Conservation (phyloP, 2,113 vertebrate genomes). For the Glareola pratincola region DNA sequence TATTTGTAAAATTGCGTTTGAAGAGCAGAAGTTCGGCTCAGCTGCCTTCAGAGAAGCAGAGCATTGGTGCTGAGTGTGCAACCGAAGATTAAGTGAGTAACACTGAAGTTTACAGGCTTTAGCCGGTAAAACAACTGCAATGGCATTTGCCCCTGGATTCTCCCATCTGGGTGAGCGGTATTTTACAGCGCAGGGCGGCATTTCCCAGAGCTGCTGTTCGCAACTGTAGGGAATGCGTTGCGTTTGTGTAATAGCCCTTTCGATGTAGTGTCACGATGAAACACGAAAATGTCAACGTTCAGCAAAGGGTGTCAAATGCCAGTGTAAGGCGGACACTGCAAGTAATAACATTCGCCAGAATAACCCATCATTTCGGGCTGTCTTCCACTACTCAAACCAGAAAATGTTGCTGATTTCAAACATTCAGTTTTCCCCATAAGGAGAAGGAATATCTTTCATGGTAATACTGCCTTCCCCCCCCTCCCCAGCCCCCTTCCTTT, state of each 20-base stretch:
- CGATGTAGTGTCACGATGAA: rapidly evolving
- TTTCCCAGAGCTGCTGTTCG: background rate
- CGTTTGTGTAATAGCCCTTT: background rate
- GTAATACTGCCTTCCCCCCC: rapidly evolving
- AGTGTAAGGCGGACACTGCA: background rate
- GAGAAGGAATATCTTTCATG: background rate
- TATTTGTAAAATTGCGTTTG: background rate
- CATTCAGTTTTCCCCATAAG: background rate
- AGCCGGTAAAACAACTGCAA: background rate
- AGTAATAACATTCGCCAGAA: background rate
- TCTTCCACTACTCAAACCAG: background rate
- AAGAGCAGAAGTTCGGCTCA: background rate
- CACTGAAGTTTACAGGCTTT: background rate
- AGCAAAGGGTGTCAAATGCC: background rate
- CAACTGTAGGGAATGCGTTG: background rate
- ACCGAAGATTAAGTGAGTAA: background rate
- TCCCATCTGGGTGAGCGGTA: too few relatives aligned
- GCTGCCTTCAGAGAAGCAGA: background rate
- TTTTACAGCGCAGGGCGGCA: background rate
- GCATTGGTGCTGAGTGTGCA: background rate
- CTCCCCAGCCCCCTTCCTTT: background rate
- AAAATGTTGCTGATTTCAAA: background rate
- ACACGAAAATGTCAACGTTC: rapidly evolving
- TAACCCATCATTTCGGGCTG: background rate
- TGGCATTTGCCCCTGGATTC: background rate